Evolutionary conservation across 2,113 vertebrate species (phyloP).

Genomic region (Apteryx mantelli): DNA sequence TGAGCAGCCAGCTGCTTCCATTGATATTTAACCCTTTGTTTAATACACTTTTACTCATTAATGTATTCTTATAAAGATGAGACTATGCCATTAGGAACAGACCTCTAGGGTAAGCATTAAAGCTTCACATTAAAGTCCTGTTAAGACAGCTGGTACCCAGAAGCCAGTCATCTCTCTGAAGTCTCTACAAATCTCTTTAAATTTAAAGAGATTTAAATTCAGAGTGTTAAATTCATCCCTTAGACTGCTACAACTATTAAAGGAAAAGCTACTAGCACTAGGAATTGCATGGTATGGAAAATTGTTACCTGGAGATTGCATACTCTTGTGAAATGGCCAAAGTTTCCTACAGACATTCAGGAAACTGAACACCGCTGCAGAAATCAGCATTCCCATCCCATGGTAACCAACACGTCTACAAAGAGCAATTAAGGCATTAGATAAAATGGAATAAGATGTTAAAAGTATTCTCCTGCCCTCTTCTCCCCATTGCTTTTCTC

Average conservation of each 20-base stretch:
- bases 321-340: neutral
- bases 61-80: neutral
- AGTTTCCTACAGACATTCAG: neutral
- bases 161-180: neutral
- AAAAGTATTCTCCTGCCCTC: neutral
- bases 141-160: neutral
- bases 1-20: rapidly evolving
- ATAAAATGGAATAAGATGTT: neutral
- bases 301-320: neutral
- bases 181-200: neutral
- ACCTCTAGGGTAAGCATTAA: neutral
- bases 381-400: neutral
- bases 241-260: neutral
- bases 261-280: neutral
- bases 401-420: neutral
- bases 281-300: neutral
- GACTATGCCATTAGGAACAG: neutral
- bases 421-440: neutral
- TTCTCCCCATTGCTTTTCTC: neutral
- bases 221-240: neutral
- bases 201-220: too few species aligned
- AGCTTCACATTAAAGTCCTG: neutral
- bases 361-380: neutral
- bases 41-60: neutral
- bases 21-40: neutral